These are phyloP conservation scores for Tachysurus fulvidraco DNA, from an alignment of 2,113 vertebrate species.

Conservation along the genomic window DNA sequence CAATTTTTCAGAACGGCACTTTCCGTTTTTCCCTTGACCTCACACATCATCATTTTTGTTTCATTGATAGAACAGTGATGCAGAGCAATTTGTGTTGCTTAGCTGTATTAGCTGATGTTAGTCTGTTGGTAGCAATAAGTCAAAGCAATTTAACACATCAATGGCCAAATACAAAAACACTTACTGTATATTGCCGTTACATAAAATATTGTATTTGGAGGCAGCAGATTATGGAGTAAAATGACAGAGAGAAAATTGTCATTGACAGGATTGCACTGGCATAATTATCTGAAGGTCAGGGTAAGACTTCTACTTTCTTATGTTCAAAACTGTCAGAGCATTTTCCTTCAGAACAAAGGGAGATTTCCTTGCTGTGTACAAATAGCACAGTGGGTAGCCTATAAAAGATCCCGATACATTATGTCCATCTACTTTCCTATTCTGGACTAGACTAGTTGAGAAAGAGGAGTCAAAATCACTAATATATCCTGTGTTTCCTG, in stretches of 20 bases:
- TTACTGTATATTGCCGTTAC: neutral
- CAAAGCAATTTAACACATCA: slow-evolving; percentile 40
- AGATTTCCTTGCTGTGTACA: neutral
- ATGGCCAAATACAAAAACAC: neutral
- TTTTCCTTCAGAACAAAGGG: neutral
- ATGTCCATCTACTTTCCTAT: neutral
- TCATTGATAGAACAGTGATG: slow-evolving; percentile 26
- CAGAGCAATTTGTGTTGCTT: slow-evolving; percentile 7
- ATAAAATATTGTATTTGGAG: slow-evolving; percentile 5
- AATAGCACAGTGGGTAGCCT: neutral
- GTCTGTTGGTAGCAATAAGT: slow-evolving; percentile 2
- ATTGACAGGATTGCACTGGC: neutral
- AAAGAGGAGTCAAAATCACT: neutral
- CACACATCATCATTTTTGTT: slow-evolving; percentile 18
- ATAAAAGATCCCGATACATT: neutral
- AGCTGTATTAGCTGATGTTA: slow-evolving; percentile 33
- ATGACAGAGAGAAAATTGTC: neutral
- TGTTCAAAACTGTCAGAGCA: neutral
- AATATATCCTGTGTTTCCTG: neutral
- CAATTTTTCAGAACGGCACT: slow-evolving; percentile 2
- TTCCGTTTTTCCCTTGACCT: neutral
- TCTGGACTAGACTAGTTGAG: neutral
- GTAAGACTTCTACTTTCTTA: neutral
- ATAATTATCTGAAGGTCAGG: slow-evolving; percentile 12
- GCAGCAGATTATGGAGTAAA: neutral